phyloP scores from a whole-genome alignment of 2,113 vertebrate species.

The Mesocricetus auratus region DNA sequence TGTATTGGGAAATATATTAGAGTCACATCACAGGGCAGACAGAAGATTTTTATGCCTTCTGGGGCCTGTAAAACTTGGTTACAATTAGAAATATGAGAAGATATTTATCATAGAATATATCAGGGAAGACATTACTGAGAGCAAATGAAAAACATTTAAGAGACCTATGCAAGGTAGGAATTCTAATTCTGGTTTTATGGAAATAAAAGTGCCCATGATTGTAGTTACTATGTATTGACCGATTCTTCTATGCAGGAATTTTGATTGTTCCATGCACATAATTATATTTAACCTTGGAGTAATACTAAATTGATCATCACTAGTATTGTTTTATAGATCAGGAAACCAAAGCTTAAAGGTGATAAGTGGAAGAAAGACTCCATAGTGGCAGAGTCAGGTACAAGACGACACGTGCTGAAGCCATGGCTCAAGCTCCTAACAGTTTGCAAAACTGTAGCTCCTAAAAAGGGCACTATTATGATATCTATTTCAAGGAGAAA shows the following conservation, averaged over 20 bases:
- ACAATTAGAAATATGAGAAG: conserved; percentile 70
- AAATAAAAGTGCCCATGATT: conserved; percentile 18
- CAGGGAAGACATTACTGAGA: conserved; percentile 35
- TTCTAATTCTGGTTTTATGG: conserved; percentile 52
- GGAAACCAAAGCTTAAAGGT: conserved; percentile 26
- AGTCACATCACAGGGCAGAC: conserved; percentile 55
- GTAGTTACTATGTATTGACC: background rate
- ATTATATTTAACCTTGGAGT: conserved; percentile 38
- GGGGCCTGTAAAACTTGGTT: conserved; percentile 67
- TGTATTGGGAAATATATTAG: conserved; percentile 73
- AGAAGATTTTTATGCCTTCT: conserved; percentile 63
- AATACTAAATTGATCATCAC: conserved; percentile 30
- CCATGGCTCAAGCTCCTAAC: background rate
- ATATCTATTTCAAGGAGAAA: conserved; percentile 22
- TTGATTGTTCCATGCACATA: conserved; percentile 30
- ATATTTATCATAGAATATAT: conserved; percentile 51
- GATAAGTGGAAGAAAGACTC: background rate
- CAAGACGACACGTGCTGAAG: background rate
- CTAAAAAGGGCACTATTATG: background rate
- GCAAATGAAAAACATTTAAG: conserved; percentile 67
- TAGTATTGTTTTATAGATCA: conserved; percentile 43
- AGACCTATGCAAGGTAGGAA: conserved; percentile 17
- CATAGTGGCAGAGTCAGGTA: background rate
- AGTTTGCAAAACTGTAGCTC: conserved; percentile 30
- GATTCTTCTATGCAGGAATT: conserved; percentile 22